phyloP scores from a whole-genome alignment of 2,113 vertebrate species.

The Limnothrissa miodon region DNA sequence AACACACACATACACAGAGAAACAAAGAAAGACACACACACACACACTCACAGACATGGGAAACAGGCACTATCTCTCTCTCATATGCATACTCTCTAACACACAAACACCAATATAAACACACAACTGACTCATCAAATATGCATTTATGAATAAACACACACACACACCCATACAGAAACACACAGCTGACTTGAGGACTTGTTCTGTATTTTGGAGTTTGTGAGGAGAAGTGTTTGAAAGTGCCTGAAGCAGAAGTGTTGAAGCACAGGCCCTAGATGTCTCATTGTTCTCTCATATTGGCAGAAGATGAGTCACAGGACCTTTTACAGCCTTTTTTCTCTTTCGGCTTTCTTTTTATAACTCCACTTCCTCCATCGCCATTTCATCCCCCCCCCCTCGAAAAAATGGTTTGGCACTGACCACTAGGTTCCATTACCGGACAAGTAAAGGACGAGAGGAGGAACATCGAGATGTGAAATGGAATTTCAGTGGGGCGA shows the following conservation, averaged over 20 bases:
- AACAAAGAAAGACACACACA: neutral
- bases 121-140: too few relatives aligned
- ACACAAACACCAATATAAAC: too few relatives aligned
- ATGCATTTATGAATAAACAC: neutral
- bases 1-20: too few relatives aligned
- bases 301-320: neutral
- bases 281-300: neutral
- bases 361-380: slow-evolving; percentile 28
- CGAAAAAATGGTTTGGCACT: slow-evolving; percentile 58
- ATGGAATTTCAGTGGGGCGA: slow-evolving; percentile 65
- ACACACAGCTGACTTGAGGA: too few relatives aligned
- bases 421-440: slow-evolving; percentile 72
- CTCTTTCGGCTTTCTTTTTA: slow-evolving; percentile 25
- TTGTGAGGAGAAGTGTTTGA: neutral
- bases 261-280: neutral
- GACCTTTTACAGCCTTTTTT: neutral
- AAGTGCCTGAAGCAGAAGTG: neutral
- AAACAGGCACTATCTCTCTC: too few relatives aligned
- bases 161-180: neutral
- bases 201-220: too few relatives aligned
- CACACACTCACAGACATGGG: neutral
- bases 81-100: too few relatives aligned
- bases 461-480: slow-evolving; percentile 57
- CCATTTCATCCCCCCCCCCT: too few relatives aligned
- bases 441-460: slow-evolving; percentile 62